Evolutionary conservation across 2,888 invertebrate species (phyloP).

Genomic region (Apodemia duryi): DNA sequence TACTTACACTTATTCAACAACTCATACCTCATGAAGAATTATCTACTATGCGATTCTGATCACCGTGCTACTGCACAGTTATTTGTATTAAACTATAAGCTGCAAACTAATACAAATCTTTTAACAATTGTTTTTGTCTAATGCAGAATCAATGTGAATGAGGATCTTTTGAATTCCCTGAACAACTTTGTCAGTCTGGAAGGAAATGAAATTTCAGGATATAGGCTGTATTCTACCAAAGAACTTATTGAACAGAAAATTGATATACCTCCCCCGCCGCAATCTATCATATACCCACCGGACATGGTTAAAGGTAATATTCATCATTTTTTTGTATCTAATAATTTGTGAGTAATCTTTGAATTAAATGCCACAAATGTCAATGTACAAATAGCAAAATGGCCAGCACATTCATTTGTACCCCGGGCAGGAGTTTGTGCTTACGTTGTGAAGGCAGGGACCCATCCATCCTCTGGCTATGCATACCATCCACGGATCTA

Average conservation of each 20-base stretch:
- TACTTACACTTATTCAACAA: no score
- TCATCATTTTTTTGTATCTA: neutral
- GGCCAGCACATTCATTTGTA: no score
- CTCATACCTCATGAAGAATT: no score
- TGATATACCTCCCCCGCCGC: constrained; percentile 60
- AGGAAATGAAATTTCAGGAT: constrained; percentile 48
- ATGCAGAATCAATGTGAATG: constrained; percentile 61
- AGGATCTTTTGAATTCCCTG: constrained; percentile 51
- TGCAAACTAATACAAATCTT: neutral
- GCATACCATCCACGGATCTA: no score
- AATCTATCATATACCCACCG: constrained; percentile 54
- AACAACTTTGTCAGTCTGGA: constrained; percentile 63
- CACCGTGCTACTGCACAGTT: no score
- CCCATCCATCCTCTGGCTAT: no score
- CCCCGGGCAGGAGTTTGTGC: no score
- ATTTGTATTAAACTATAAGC: neutral
- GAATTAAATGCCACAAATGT: no score
- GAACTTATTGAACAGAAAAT: constrained; percentile 51
- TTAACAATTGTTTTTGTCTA: constrained; percentile 3
- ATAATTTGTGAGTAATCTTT: no score
- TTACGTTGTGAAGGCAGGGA: no score
- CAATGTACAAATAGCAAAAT: no score
- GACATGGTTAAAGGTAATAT: constrained; percentile 56
- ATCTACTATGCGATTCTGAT: no score
- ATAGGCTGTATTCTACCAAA: constrained; percentile 47